Evolutionary conservation across 2,113 vertebrate species (phyloP).

Genomic region (Zosterops japonicus): DNA sequence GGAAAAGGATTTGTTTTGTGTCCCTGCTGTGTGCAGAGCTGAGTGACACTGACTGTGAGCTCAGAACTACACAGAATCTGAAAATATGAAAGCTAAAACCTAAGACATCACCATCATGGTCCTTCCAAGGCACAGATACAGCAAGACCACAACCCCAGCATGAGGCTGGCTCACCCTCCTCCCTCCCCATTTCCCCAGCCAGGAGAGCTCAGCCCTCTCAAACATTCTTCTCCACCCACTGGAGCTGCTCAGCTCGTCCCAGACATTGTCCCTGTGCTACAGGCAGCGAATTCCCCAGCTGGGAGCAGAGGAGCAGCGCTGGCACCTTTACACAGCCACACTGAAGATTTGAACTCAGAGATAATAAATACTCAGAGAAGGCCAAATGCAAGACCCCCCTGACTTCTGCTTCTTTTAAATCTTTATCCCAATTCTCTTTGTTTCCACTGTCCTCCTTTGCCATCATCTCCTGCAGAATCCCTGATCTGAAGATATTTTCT

Average conservation of each 20-base stretch:
- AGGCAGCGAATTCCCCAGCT: slow-evolving; percentile 33
- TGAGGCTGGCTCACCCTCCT: neutral
- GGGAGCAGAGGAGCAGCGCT: slow-evolving; percentile 14
- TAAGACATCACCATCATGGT: too few relatives aligned
- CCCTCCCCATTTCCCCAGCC: neutral
- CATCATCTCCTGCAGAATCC: neutral
- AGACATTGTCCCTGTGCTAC: neutral
- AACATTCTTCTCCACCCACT: slow-evolving; percentile 44
- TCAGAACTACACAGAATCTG: too few relatives aligned
- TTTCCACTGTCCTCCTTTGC: neutral
- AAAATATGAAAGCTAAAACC: too few relatives aligned
- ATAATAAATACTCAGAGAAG: neutral
- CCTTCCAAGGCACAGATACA: neutral
- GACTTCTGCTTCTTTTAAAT: neutral
- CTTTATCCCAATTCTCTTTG: neutral
- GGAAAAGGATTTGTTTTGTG: too few relatives aligned
- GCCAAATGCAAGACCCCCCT: neutral
- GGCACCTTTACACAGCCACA: neutral
- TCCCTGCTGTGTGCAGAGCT: too few relatives aligned
- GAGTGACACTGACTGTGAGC: too few relatives aligned
- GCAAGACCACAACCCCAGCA: neutral
- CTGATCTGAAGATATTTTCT: neutral
- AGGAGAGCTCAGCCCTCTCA: neutral
- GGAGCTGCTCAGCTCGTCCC: neutral
- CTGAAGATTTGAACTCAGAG: neutral